Evolutionary conservation across 1,140 invertebrate species (phyloP), one percentile per base, ranked within the genome.

Genomic region (Cydia amplana): DNA sequence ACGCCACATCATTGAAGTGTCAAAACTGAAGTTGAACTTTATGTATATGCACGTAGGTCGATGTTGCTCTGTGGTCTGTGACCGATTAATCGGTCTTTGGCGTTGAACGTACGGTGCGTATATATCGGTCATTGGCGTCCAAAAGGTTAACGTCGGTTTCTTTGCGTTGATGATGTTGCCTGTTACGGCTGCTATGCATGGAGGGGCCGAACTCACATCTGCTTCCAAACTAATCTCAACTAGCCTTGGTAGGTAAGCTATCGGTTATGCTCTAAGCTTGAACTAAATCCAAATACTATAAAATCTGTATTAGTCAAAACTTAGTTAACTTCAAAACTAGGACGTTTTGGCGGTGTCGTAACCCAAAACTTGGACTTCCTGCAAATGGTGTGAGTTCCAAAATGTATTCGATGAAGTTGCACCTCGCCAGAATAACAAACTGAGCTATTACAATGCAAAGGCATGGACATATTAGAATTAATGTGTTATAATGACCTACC

Each of bases 271-370:
- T 18, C 36, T n/a, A 32, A 67, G 25, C 25, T 5, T 18, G 14
- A 67, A 9, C 64, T 14, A 67, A 67, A 36, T 67, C 64, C 25
- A 67, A 67, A 67, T 67, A 67, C 28, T 67, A 67, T 67, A 36
- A 36, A 36, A 67, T 67, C 25, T 32, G 28, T 16, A 67, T 67
- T 67, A 32, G 25, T 67, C 25, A 25, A 64, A 28, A 64, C 25
- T 64, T 67, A 32, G 28, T 36, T 28, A 32, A 67, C 14, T 32
- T 67, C 64, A 32, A n/a, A 28, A 32, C 64, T 32, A 32, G 28
- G 28, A 67, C 64, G 28, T 32, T n/a, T 14, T 64, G 25, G 14
- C 23, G 28, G 12, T 25, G 14, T 36, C 64, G 16, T 67, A 32
- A 67, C 64, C 18, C 25, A 32, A 67, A 67, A n/a, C 64, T 67